Evolutionary conservation across 2,797 vertebrate species (phyloP), one percentile per base, ranked within the genome.

Genomic region (Myotis pilosus): DNA sequence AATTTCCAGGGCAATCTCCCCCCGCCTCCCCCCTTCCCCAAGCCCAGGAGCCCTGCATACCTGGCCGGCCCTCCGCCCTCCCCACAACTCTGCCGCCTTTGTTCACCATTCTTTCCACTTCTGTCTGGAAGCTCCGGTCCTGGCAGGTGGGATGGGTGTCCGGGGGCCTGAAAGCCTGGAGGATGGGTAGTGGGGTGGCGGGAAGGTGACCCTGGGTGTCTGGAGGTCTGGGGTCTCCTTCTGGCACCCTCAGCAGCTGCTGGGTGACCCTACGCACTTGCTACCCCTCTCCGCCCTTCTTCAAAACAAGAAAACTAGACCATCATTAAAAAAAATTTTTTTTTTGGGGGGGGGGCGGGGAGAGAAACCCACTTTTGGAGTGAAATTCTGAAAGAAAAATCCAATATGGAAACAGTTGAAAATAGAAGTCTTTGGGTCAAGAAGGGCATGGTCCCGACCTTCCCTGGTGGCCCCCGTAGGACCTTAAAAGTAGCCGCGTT

Each of bases 371-470:
- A 15, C 16, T 86, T 79, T 72, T 49, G 23, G 33, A 76, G 23
- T 57, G 47, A 74, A 49, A 81, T 9, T 91, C 69, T 62, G 72
- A 72, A 93, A 94, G 23, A 64, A 38, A 94, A 94, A 12, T 19
- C 15, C 8, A 33, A 2, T 13, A 9, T 28, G 33, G 3, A 38
- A 71, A 44, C 9, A n/a, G 55, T 41, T 68, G 55, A 76, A 84
- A 41, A 23, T 8, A 23, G 57, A 85, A 30, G 20, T 23, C 28
- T 8, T 36, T 23, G 28, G 44, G 68, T 10, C 4, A 3, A 23
- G 41, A 0, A 23, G 25, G 25, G 5, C 0, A 0, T 0, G 2
- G 13, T 5, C 49, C 30, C 3, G 23, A 6, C 2, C 13, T 25
- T 66, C 64, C 22, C 23, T 28, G 49, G 25, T 5, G 60, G 20